Evolutionary conservation across 2,113 vertebrate species (phyloP).

Genomic region (Paradisaea rubra): DNA sequence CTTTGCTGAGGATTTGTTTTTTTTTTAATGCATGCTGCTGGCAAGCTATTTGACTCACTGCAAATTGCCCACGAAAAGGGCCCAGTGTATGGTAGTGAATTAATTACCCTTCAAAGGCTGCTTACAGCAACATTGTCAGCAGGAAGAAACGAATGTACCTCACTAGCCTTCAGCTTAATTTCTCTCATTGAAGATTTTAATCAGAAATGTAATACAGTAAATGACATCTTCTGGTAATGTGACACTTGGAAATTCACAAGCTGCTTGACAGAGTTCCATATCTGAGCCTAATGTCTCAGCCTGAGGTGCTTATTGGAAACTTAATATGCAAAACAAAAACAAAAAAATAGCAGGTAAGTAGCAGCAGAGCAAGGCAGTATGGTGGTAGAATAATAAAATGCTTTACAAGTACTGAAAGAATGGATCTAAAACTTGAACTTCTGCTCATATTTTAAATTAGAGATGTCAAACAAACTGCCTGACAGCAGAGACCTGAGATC

Average conservation of each 20-base stretch:
- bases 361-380: constrained; percentile 8
- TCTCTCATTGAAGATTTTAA: constrained; percentile 66
- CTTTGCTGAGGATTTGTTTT: neutral
- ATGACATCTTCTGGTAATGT: constrained; percentile 62
- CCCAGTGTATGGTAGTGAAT: constrained; percentile 54
- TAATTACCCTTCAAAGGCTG: constrained; percentile 61
- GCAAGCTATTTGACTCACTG: constrained; percentile 14
- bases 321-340: constrained; percentile 49
- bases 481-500: constrained; percentile 5
- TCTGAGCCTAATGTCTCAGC: constrained; percentile 61
- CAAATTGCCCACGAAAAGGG: constrained; percentile 19
- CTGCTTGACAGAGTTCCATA: constrained; percentile 47
- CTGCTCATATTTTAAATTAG: constrained; percentile 47
- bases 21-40: constrained; percentile 14
- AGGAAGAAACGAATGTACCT: constrained; percentile 56
- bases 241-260: constrained; percentile 57
- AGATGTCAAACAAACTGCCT: constrained; percentile 36
- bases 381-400: constrained; percentile 31
- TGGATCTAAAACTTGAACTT: constrained; percentile 29
- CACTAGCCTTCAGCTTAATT: constrained; percentile 48
- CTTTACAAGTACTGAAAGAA: neutral
- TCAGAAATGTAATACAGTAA: constrained; percentile 65
- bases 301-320: constrained; percentile 53
- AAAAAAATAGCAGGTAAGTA: constrained; percentile 1
- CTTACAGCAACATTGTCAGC: constrained; percentile 48